Evolutionary conservation across 2,888 invertebrate species (phyloP).

Genomic region (Idaea straminata): DNA sequence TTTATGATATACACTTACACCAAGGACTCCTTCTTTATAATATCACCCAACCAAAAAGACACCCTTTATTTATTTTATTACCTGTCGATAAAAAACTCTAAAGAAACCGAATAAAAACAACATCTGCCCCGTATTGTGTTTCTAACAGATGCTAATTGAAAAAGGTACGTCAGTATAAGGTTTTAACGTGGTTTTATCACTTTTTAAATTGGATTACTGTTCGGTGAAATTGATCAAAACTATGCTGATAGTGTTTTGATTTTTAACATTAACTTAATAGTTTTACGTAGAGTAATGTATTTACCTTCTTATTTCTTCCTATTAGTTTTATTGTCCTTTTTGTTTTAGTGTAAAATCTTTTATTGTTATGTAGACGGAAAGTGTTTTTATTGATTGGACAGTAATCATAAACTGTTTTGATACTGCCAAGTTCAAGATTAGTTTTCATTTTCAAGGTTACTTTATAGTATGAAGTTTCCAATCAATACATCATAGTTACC

Average conservation of each 20-base stretch:
- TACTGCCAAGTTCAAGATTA: no score
- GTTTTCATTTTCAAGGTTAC: no score
- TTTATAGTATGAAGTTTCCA: no score
- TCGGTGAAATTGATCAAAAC: not conserved
- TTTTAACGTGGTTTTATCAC: not conserved
- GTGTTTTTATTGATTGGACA: no score
- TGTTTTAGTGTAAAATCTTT: no score
- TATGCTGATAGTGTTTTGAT: not conserved
- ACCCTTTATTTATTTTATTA: slow-evolving; percentile 35
- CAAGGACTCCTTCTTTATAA: not conserved
- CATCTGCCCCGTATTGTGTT: slow-evolving; percentile 41
- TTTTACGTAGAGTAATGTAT: not conserved
- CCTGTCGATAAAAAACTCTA: slow-evolving; percentile 53
- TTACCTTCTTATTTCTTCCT: no score
- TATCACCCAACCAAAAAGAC: slow-evolving; percentile 5
- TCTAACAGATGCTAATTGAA: slow-evolving; percentile 56
- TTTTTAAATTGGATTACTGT: not conserved
- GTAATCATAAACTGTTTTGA: no score
- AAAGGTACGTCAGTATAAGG: slow-evolving; percentile 24
- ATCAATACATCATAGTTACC: not conserved
- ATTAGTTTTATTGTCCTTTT: no score
- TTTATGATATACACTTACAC: not conserved
- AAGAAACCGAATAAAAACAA: slow-evolving; percentile 29
- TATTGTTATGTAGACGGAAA: no score
- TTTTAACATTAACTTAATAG: not conserved